These are phyloP conservation scores for Leucopsar rothschildi DNA, from an alignment of 2,113 vertebrate species.

Conservation along the genomic window DNA sequence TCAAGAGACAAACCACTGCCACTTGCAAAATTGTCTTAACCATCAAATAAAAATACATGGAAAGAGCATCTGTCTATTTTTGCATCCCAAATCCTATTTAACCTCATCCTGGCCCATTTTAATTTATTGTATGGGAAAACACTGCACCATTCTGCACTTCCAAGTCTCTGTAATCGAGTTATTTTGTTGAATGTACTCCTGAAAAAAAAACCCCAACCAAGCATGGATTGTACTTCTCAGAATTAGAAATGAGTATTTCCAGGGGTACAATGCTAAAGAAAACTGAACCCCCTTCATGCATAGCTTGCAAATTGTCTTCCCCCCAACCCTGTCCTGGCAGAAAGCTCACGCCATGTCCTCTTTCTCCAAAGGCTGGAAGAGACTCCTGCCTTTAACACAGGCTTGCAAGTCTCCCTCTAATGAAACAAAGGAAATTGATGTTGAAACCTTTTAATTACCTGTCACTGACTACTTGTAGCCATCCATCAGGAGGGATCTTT, in stretches of 20 bases:
- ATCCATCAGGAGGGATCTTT: not conserved
- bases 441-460: not conserved
- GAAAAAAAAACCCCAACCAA: not conserved
- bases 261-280: not conserved
- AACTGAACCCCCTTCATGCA: not conserved
- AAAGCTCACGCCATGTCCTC: not conserved
- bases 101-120: not conserved
- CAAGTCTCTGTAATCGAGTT: not conserved
- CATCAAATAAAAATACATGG: not conserved
- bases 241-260: not conserved
- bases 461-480: accelerated
- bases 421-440: not conserved
- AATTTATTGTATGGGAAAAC: not conserved
- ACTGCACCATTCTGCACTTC: not conserved
- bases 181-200: not conserved
- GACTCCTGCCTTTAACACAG: not conserved
- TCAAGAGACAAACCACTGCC: not conserved
- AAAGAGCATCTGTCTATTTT: not conserved
- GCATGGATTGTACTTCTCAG: not conserved
- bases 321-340: not conserved
- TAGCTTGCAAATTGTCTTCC: not conserved
- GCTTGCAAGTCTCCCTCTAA: not conserved
- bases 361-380: not conserved
- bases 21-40: not conserved
- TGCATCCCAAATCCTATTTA: not conserved